phyloP scores from a whole-genome alignment of 2,113 vertebrate genomes.

The Aptenodytes patagonicus region DNA sequence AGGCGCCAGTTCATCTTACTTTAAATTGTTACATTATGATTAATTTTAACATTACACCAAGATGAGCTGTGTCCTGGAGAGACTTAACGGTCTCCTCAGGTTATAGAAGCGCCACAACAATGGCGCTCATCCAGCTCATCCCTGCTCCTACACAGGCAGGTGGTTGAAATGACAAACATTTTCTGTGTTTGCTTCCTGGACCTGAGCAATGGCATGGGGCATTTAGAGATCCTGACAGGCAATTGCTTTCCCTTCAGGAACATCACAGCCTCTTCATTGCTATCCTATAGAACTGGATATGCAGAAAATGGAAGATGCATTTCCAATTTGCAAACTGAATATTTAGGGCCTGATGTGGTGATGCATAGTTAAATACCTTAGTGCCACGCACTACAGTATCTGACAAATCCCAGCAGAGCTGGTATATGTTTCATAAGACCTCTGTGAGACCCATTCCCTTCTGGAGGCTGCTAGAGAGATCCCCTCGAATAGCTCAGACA shows the following conservation, averaged over 20 bases:
- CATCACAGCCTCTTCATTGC: not conserved
- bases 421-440: not conserved
- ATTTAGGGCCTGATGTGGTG: not conserved
- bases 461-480: not conserved
- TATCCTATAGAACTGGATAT: not conserved
- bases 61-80: not conserved
- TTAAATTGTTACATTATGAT: not conserved
- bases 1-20: not conserved
- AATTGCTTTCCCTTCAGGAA: not conserved
- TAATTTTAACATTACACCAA: not conserved
- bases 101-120: not conserved
- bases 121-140: not conserved
- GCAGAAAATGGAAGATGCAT: not conserved
- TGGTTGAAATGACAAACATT: not conserved
- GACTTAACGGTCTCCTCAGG: not conserved
- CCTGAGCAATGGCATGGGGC: not conserved
- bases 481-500: accelerated
- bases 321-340: not conserved
- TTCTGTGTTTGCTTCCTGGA: not conserved
- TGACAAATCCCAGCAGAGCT: not conserved
- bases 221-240: not conserved
- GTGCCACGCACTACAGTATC: not conserved
- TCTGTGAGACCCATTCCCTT: not conserved
- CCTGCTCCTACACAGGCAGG: not conserved
- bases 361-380: not conserved